Percentiles rank a stretch among this genome's conserved stretches.
phyloP scores from a whole-genome alignment of 53 echinoderm and acorn worm genomes.

The Patiria pectinifera region DNA sequence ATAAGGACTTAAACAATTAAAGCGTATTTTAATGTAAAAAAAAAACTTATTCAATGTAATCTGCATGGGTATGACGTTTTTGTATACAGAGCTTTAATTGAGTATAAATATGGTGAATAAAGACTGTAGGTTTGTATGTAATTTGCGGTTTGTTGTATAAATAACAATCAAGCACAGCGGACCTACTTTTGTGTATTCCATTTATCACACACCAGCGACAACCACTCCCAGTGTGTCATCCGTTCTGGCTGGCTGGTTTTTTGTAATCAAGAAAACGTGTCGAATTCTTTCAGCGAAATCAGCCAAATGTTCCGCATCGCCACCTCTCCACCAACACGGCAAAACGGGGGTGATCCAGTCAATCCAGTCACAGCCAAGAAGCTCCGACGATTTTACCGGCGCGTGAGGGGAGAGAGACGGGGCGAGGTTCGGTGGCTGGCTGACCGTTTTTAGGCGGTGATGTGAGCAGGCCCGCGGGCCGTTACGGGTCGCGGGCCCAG shows the following conservation, averaged over 20 bases:
- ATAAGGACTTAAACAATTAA: not conserved
- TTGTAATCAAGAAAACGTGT: conserved; percentile 40
- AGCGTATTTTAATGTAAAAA: too few relatives aligned
- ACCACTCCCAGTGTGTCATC: not conserved
- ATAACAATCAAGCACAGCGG: not conserved
- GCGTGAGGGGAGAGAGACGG: not conserved
- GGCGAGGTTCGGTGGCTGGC: conserved; percentile 37
- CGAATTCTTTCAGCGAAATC: conserved; percentile 38
- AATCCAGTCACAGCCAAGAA: not conserved
- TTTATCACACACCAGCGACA: not conserved
- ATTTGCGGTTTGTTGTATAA: not conserved
- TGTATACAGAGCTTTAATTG: too few relatives aligned
- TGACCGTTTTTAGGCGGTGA: conserved; percentile 17
- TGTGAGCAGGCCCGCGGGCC: conserved; percentile 24
- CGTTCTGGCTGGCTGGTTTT: conserved; percentile 1
- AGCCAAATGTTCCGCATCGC: conserved; percentile 31
- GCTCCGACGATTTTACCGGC: not conserved
- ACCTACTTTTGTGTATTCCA: not conserved
- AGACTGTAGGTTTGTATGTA: too few relatives aligned
- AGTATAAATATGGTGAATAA: too few relatives aligned
- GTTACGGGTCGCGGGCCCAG: conserved; percentile 33
- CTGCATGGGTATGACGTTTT: too few relatives aligned
- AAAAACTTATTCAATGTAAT: too few relatives aligned
- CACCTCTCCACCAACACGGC: conserved; percentile 17
- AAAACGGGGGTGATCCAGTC: not conserved